Evolutionary conservation across 2,888 invertebrate genomes (phyloP).

Genomic region (Xanthia togata): DNA sequence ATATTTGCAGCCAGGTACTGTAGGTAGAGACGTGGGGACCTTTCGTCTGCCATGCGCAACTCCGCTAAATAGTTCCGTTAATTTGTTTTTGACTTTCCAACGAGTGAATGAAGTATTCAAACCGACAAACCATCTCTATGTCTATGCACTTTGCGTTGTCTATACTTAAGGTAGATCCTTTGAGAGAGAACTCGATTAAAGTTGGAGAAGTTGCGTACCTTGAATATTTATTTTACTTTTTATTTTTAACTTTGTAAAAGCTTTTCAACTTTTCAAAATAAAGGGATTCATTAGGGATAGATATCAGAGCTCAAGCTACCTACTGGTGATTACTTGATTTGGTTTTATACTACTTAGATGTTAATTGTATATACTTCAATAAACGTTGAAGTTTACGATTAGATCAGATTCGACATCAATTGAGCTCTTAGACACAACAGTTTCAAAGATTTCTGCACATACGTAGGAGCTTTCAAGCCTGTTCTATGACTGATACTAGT

Average conservation of each 20-base stretch:
- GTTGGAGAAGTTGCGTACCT: neutral
- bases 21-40: neutral
- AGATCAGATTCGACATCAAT: neutral
- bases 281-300: neutral
- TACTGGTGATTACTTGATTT: neutral
- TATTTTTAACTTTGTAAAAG: conserved; percentile 1
- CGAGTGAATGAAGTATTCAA: neutral
- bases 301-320: neutral
- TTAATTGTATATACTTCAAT: neutral
- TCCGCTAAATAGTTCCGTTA: neutral
- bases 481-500: conserved; percentile 1
- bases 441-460: neutral
- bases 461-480: neutral
- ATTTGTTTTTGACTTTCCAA: neutral
- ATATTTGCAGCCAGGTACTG: neutral
- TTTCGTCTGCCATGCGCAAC: conserved; percentile 1
- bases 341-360: too few species aligned
- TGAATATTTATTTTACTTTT: neutral
- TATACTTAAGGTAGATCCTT: neutral
- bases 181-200: conserved; percentile 14
- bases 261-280: neutral
- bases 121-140: neutral
- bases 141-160: conserved; percentile 31
- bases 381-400: neutral
- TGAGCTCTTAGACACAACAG: neutral